Percentiles rank a stretch among this genome's conserved stretches.
phyloP scores from a whole-genome alignment of 2,888 invertebrate species.

The Spicauda simplicius region DNA sequence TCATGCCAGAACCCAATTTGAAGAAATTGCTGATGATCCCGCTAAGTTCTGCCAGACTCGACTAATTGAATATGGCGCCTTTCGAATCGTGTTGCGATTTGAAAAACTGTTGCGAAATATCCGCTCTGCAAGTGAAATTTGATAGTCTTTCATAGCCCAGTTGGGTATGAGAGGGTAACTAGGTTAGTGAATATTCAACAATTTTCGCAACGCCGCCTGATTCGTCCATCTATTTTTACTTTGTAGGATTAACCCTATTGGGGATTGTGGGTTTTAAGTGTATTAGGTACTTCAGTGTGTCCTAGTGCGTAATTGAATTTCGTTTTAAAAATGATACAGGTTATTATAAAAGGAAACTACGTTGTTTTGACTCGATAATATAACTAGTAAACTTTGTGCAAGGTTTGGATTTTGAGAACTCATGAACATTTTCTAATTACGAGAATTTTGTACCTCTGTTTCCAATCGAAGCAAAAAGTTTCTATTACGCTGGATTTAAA shows the following conservation, averaged over 20 bases:
- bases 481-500: conserved; percentile 32
- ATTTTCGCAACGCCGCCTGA: neutral
- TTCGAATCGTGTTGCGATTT: conserved; percentile 25
- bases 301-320: neutral
- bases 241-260: neutral
- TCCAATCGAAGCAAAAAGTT: conserved; percentile 5
- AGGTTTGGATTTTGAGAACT: neutral
- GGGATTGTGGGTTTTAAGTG: neutral
- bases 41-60: conserved; percentile 43
- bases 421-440: neutral
- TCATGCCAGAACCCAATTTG: conserved; percentile 70
- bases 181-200: conserved; percentile 4
- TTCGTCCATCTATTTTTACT: neutral
- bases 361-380: too few relatives aligned
- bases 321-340: neutral
- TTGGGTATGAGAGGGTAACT: neutral
- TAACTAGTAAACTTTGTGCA: too few relatives aligned
- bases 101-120: conserved; percentile 22
- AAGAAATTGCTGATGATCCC: conserved; percentile 67
- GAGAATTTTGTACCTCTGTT: conserved; percentile 8
- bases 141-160: neutral
- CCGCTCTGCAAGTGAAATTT: conserved; percentile 2
- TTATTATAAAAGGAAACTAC: too few relatives aligned
- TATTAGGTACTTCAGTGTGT: neutral
- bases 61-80: conserved; percentile 47